A percentile compares a stretch with the other conserved stretches of the same genome.
Conservation (phyloP, 2,888 invertebrate species). For the Brenthis ino region DNA sequence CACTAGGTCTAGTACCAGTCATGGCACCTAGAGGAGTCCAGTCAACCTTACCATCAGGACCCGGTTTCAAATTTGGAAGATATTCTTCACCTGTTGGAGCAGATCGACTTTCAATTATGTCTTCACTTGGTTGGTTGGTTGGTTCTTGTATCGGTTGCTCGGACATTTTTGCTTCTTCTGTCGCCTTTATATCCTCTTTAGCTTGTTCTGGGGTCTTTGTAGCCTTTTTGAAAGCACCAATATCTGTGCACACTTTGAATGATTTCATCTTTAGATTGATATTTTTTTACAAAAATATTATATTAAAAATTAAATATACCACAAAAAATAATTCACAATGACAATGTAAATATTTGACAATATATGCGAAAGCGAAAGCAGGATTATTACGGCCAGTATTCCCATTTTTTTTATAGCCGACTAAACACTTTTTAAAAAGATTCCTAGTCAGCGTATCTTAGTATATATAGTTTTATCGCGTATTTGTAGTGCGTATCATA, state of each 20-base stretch:
- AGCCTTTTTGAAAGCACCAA: constrained; percentile 68
- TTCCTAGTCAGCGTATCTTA: too few relatives aligned
- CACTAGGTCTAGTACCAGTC: constrained; percentile 88
- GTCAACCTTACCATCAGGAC: constrained; percentile 87
- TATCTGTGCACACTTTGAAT: constrained; percentile 61
- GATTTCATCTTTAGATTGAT: constrained; percentile 41
- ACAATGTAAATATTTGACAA: not conserved
- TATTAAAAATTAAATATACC: not conserved
- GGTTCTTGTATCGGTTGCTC: constrained; percentile 34
- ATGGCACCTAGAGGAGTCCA: constrained; percentile 87
- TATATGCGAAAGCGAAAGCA: too few relatives aligned
- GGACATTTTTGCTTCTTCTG: constrained; percentile 37
- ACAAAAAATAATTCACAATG: not conserved
- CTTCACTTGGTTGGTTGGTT: constrained; percentile 26
- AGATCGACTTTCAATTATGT: constrained; percentile 27
- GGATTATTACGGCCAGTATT: too few relatives aligned
- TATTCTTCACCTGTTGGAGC: constrained; percentile 50
- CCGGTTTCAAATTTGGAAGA: constrained; percentile 77
- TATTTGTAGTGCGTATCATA: too few relatives aligned
- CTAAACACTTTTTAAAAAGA: too few relatives aligned
- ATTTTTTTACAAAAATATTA: not conserved
- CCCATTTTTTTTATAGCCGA: too few relatives aligned
- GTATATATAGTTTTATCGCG: too few relatives aligned
- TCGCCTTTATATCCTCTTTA: constrained; percentile 44
- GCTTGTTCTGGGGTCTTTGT: constrained; percentile 50